Evolutionary conservation across 2,113 vertebrate genomes (phyloP).

Genomic region (Dolichallabes microphthalmus): DNA sequence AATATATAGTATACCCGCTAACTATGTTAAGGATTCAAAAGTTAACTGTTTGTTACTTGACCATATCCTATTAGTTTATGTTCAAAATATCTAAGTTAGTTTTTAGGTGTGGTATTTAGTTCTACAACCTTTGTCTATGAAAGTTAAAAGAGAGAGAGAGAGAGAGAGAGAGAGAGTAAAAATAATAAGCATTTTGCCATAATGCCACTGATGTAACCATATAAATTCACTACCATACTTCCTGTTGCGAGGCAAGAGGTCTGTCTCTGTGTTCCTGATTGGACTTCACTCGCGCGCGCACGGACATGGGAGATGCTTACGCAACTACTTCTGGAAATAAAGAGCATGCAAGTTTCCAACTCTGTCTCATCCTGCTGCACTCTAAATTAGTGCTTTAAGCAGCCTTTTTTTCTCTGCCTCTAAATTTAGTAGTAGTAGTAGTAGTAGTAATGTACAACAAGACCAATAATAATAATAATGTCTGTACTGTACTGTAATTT

Average conservation of each 20-base stretch:
- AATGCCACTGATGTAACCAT: conserved; percentile 39
- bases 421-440: not conserved
- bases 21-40: not conserved
- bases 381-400: conserved; percentile 39
- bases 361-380: conserved; percentile 29
- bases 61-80: not conserved
- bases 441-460: not conserved
- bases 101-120: not conserved
- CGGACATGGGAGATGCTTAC: conserved; percentile 47
- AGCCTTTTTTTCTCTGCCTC: conserved; percentile 12
- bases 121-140: not conserved
- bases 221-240: conserved; percentile 25
- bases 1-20: not conserved
- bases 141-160: not conserved
- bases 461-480: not conserved
- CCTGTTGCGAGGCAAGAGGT: conserved; percentile 4
- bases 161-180: not conserved
- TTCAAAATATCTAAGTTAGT: not conserved
- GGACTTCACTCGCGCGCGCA: conserved; percentile 29
- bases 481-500: not conserved
- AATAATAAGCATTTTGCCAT: conserved; percentile 34
- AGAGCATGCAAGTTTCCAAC: conserved; percentile 27
- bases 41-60: not conserved
- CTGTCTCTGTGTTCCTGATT: conserved; percentile 34
- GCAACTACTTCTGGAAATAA: conserved; percentile 46